These are phyloP conservation scores for zebrafish (Danio rerio) DNA, from an alignment of 2,113 vertebrate genomes.

Conservation along the genomic window DNA sequence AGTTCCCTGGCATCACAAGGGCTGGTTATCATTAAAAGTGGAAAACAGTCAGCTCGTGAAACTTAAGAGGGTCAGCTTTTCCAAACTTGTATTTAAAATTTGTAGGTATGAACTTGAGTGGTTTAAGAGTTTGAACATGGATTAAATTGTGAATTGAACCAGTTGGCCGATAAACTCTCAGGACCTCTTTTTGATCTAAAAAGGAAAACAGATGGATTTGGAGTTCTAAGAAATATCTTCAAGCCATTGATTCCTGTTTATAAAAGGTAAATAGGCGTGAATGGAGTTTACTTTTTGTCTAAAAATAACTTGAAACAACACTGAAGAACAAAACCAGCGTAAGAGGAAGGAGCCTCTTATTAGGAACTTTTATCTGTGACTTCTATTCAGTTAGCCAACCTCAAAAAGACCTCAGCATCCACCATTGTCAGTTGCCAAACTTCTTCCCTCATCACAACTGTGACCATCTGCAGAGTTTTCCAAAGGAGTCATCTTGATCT, in stretches of 20 bases:
- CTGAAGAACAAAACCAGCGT: conserved; percentile 52
- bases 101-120: not conserved
- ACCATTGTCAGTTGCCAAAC: not conserved
- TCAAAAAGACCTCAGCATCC: not conserved
- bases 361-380: conserved; percentile 33
- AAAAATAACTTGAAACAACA: conserved; percentile 40
- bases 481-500: not conserved
- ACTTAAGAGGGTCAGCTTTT: not conserved
- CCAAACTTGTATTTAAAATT: not conserved
- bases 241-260: conserved; percentile 70
- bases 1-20: not conserved
- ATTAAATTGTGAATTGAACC: not conserved
- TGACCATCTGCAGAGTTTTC: not conserved
- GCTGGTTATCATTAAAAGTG: conserved; percentile 19
- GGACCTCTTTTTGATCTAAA: conserved; percentile 4
- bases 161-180: not conserved
- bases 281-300: conserved; percentile 54
- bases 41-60: conserved; percentile 1
- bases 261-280: conserved; percentile 14
- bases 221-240: conserved; percentile 60
- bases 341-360: conserved; percentile 42
- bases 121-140: not conserved
- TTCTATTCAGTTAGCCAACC: not conserved
- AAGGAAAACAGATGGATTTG: conserved; percentile 59
- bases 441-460: not conserved